Conservation (phyloP, 1,140 invertebrate genomes). For the Drosophila oshimai region DNA sequence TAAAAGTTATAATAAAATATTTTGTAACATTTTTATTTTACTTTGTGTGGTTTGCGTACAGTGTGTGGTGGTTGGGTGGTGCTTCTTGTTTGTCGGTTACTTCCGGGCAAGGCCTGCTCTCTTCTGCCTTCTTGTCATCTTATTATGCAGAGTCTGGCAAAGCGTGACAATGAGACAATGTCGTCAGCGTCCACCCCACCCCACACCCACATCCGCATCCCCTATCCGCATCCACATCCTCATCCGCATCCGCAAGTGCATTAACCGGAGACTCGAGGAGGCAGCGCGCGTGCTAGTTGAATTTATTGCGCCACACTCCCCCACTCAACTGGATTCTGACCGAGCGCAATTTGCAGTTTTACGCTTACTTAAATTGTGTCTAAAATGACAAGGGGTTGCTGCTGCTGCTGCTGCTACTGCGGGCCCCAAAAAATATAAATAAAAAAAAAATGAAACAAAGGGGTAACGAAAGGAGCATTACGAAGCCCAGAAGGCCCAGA, state of each 20-base stretch:
- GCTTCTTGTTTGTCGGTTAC: constrained; percentile 20
- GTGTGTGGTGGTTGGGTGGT: background rate
- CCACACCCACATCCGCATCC: constrained; percentile 7
- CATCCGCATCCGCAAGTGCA: constrained; percentile 46
- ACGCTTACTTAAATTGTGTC: constrained; percentile 80
- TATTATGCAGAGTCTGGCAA: constrained; percentile 73
- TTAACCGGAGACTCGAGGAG: constrained; percentile 48
- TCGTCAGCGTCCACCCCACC: constrained; percentile 16
- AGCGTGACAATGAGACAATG: constrained; percentile 76
- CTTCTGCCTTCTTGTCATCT: constrained; percentile 49
- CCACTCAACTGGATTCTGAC: constrained; percentile 23
- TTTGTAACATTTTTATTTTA: background rate
- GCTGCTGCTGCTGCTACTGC: constrained; percentile 1
- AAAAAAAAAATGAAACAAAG: constrained; percentile 2
- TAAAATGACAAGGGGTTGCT: constrained; percentile 68
- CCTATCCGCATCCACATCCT: background rate
- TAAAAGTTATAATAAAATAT: too few relatives aligned
- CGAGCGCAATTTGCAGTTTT: constrained; percentile 78
- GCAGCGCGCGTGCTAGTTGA: constrained; percentile 65
- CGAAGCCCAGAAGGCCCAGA: background rate
- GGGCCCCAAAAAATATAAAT: background rate
- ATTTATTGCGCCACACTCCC: constrained; percentile 51
- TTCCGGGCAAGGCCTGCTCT: constrained; percentile 20
- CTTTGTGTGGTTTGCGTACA: background rate
- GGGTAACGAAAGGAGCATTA: constrained; percentile 6